A percentile compares a stretch with the other conserved stretches of the same genome.
phyloP scores from a whole-genome alignment of 1,140 invertebrate species.

The Plutomurus gul region DNA sequence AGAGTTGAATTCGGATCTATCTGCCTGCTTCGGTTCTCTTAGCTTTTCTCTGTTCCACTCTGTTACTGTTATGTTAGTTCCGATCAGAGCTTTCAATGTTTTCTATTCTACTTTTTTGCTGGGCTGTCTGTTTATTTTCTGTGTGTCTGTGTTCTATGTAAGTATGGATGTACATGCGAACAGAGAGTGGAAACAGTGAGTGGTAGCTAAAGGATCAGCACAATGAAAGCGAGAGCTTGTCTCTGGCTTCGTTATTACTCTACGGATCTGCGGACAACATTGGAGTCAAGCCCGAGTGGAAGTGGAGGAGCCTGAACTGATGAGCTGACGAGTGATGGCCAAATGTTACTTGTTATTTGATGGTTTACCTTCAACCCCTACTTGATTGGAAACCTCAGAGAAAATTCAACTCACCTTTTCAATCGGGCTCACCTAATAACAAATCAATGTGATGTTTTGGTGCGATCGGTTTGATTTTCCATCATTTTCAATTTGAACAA shows the following conservation, averaged over 20 bases:
- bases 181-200: background rate
- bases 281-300: background rate
- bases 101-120: conserved; percentile 21
- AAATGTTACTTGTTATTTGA: conserved; percentile 8
- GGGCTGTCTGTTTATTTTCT: background rate
- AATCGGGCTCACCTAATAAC: no score
- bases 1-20: conserved; percentile 45
- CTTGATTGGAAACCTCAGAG: background rate
- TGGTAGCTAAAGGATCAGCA: background rate
- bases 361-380: background rate
- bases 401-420: background rate
- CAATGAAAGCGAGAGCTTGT: conserved; percentile 23
- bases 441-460: no score
- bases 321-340: background rate
- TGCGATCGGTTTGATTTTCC: no score
- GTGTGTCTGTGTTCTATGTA: background rate
- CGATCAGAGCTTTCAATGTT: conserved; percentile 26
- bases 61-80: conserved; percentile 25
- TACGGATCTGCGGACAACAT: background rate
- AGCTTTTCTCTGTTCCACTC: conserved; percentile 13
- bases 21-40: conserved; percentile 25
- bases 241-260: background rate
- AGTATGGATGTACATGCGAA: background rate
- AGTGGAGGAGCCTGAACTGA: background rate
- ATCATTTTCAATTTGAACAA: no score